Conservation (phyloP, 2,888 invertebrate genomes). For the Oscheius sp. region DNA sequence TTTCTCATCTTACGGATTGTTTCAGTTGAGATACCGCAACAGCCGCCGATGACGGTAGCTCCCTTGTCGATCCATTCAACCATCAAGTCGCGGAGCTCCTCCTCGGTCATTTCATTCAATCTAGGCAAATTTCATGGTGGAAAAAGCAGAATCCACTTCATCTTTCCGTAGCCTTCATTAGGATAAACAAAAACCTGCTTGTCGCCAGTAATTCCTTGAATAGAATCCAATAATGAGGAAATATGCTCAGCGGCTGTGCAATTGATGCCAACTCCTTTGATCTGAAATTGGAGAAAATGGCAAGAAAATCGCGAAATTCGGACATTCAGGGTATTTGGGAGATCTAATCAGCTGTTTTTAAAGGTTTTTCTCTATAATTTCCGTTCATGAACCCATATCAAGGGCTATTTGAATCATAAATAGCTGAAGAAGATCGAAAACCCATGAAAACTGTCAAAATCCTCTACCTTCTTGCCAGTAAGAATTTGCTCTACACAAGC, state of each 20-base stretch:
- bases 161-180: constrained; percentile 15
- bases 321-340: too few relatives aligned
- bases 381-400: too few relatives aligned
- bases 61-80: constrained; percentile 19
- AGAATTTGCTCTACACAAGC: neutral
- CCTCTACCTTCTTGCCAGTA: neutral
- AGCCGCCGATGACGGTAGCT: constrained; percentile 33
- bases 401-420: too few relatives aligned
- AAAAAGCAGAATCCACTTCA: neutral
- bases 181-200: constrained; percentile 32
- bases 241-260: constrained; percentile 15
- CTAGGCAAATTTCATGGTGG: neutral
- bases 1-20: constrained; percentile 11
- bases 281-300: too few relatives aligned
- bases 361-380: too few relatives aligned
- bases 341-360: too few relatives aligned
- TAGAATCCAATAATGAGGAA: constrained; percentile 8
- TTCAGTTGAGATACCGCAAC: constrained; percentile 16
- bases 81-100: neutral
- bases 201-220: neutral
- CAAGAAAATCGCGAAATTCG: too few relatives aligned
- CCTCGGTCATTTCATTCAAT: neutral
- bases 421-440: too few relatives aligned
- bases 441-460: too few relatives aligned
- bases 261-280: constrained; percentile 28